Conservation (phyloP, 2,797 vertebrate genomes). For the Valencia hispanica region DNA sequence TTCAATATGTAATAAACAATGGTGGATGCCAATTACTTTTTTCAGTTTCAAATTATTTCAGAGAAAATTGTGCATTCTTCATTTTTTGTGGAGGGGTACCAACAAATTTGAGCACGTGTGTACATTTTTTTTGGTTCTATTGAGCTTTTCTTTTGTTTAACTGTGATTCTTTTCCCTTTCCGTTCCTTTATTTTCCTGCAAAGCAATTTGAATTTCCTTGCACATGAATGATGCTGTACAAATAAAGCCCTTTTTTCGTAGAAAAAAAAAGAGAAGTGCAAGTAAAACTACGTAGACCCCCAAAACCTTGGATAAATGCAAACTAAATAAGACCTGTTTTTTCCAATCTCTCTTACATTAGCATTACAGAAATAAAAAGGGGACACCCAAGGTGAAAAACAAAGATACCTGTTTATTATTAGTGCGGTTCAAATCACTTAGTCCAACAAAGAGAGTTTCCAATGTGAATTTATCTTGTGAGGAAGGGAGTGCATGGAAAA, state of each 20-base stretch:
- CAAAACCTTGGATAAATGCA: background rate
- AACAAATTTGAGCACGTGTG: too few relatives aligned
- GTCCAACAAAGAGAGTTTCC: background rate
- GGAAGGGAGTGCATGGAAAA: background rate
- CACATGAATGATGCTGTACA: background rate
- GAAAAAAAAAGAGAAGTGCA: background rate
- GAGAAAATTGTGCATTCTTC: too few relatives aligned
- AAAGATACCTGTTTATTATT: slow-evolving; percentile 45
- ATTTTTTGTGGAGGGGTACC: too few relatives aligned
- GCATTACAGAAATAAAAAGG: background rate
- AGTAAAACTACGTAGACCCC: background rate
- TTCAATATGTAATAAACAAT: too few relatives aligned
- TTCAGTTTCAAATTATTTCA: too few relatives aligned
- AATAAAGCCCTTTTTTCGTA: background rate
- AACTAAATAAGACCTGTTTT: background rate
- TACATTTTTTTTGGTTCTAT: background rate
- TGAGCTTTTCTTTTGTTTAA: background rate
- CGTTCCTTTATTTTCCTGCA: background rate
- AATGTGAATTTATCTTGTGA: background rate
- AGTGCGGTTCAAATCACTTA: background rate
- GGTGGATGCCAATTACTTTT: too few relatives aligned
- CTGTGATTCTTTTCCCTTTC: background rate
- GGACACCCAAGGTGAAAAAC: background rate
- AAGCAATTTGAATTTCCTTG: background rate
- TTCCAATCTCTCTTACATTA: slow-evolving; percentile 5